Evolutionary conservation across 2,888 invertebrate species (phyloP).

Genomic region (Sinhomidia bicolor): DNA sequence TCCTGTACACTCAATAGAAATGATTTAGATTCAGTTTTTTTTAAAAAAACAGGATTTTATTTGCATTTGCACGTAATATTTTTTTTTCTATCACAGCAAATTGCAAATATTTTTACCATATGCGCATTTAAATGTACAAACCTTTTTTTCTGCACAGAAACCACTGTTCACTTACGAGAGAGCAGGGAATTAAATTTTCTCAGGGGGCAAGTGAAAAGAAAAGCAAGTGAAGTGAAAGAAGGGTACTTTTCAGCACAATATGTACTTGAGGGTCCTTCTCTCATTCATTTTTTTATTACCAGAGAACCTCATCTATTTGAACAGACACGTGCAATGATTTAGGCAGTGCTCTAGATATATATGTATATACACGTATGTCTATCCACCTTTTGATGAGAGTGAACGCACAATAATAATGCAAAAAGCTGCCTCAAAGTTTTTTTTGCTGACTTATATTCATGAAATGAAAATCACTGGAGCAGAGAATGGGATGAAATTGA

Average conservation of each 20-base stretch:
- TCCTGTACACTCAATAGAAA: too few species aligned
- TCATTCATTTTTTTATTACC: constrained; percentile 5
- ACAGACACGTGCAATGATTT: constrained; percentile 11
- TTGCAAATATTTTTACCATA: too few species aligned
- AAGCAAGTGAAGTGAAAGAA: neutral
- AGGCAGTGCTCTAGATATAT: too few species aligned
- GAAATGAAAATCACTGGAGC: neutral
- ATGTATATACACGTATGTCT: too few species aligned
- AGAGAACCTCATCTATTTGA: neutral
- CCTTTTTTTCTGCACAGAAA: neutral
- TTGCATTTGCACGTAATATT: too few species aligned
- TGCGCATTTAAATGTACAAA: too few species aligned
- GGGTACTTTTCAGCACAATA: constrained; percentile 10
- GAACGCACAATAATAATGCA: too few species aligned
- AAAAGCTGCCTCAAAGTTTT: neutral
- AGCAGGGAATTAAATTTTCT: too few species aligned
- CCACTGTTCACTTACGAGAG: too few species aligned
- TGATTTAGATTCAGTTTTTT: too few species aligned
- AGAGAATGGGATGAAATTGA: constrained; percentile 30
- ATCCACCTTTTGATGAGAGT: neutral
- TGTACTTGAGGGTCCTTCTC: constrained; percentile 20
- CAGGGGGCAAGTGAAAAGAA: neutral
- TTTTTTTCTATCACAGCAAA: too few species aligned
- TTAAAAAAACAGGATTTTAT: too few species aligned
- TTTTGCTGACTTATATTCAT: neutral